Evolutionary conservation across 1,140 invertebrate genomes (phyloP).

Genomic region (Scaptomyza hsui): DNA sequence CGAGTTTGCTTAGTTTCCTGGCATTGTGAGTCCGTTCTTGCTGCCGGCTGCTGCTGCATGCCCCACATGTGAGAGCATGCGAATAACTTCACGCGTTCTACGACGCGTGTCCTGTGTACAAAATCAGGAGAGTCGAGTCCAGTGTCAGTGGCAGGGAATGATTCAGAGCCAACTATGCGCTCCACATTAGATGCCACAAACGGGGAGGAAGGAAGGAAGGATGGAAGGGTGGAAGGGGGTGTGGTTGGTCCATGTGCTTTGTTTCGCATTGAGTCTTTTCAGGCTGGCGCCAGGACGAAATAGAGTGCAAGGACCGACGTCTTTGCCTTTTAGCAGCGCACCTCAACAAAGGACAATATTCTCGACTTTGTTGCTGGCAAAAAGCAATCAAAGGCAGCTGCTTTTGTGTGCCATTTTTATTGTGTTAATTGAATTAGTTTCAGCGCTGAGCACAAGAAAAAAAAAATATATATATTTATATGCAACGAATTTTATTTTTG

Average conservation of each 20-base stretch:
- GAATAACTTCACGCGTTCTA: constrained; percentile 45
- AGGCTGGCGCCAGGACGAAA: neutral
- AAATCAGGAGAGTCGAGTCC: constrained; percentile 43
- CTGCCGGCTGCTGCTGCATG: neutral
- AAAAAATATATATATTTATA: constrained; percentile 15
- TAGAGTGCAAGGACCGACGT: constrained; percentile 70
- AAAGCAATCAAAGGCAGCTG: constrained; percentile 23
- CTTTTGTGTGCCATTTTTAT: constrained; percentile 55
- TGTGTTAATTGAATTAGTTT: constrained; percentile 80
- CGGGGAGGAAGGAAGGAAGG: too few relatives aligned
- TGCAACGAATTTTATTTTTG: constrained; percentile 52
- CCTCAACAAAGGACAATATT: constrained; percentile 48
- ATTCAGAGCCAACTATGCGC: constrained; percentile 5
- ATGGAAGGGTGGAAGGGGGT: too few relatives aligned
- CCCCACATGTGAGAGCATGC: constrained; percentile 39
- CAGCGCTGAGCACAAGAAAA: constrained; percentile 41
- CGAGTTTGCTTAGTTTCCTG: constrained; percentile 26
- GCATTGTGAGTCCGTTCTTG: constrained; percentile 27
- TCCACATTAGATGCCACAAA: constrained; percentile 42
- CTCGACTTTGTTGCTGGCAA: neutral
- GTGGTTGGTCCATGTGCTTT: constrained; percentile 30
- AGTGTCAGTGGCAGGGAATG: constrained; percentile 43
- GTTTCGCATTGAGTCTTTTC: constrained; percentile 11
- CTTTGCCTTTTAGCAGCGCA: constrained; percentile 44
- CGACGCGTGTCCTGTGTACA: constrained; percentile 71